Evolutionary conservation across 1,140 invertebrate species (phyloP), one percentile per base, ranked within the genome.

Genomic region (Apocrypta bakeri): DNA sequence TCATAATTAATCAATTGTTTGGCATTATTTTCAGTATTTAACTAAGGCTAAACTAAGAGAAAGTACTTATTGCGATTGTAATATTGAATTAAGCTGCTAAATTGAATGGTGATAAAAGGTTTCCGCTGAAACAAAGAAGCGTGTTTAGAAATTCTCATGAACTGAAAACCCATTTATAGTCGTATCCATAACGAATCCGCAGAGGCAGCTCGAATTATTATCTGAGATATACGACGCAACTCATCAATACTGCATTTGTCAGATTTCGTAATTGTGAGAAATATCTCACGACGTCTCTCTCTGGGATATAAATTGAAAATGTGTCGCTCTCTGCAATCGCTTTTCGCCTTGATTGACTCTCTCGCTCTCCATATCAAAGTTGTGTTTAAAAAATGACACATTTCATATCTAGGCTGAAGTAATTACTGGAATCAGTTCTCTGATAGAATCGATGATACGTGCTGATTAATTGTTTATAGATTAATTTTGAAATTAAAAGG

Each of bases 181-280:
- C 2, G 33, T 9, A 37, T 37, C 9, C 9, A 37, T 37, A 9
- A 37, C 48, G 48, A 56, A 21, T 56, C 14, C 21, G 21, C 48
- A n/a, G 21, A 6, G 48, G 6, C 21, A 1, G 4, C 6, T 56
- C 21, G 48, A 17, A 56, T 37, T 37, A 56, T 56, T 56, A 56
- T 56, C 17, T 21, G 48, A 56, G 17, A 3, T 56, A 56, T 17
- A 56, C 17, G 17, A 17, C 21, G 48, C 48, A 56, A 56, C 48
- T 48, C 63, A 66, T 66, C 64, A 66, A 66, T 66, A 66, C 24
- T 66, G 64, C 24, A 66, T 66, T 66, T 66, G 64, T 66, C 68
- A n/a, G 31, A 71, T 71, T 37, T 71, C 8, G 29, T 71, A 33
- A 71, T n/a, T 37, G 68, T 71, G 68, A 33, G 68, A 71, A 71